These are phyloP conservation scores for Ceriagrion tenellum DNA, from an alignment of 2,888 invertebrate species.

Conservation along the genomic window DNA sequence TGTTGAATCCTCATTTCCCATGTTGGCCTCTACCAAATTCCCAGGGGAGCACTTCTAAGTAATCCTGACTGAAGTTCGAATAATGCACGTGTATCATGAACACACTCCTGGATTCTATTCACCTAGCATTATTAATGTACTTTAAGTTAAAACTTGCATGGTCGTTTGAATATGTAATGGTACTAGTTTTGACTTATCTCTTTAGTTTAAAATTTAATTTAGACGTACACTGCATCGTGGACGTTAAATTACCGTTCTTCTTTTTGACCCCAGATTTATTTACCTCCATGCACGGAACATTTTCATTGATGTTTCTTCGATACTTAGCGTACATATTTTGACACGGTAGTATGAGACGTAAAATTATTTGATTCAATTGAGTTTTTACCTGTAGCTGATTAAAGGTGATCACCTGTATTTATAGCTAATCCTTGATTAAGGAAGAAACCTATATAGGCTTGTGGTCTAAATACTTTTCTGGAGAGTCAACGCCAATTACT, in stretches of 20 bases:
- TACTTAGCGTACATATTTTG: neutral
- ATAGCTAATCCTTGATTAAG: too few relatives aligned
- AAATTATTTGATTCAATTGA: too few relatives aligned
- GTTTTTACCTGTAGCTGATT: too few relatives aligned
- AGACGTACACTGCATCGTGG: neutral
- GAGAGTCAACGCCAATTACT: neutral
- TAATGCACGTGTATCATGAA: neutral
- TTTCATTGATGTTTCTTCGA: neutral
- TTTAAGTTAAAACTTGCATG: constrained; percentile 7
- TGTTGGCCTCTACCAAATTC: neutral
- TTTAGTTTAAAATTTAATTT: neutral
- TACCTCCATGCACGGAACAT: neutral
- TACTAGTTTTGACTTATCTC: neutral
- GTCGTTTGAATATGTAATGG: neutral
- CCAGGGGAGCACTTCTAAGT: neutral
- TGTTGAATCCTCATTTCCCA: too few relatives aligned
- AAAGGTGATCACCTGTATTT: too few relatives aligned
- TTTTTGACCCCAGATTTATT: neutral
- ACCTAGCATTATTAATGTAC: neutral
- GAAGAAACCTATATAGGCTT: too few relatives aligned
- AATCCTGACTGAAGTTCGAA: neutral
- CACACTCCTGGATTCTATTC: neutral
- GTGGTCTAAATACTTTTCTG: neutral
- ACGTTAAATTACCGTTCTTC: neutral
- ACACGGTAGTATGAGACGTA: too few relatives aligned